These are phyloP conservation scores for Heloderma charlesbogerti DNA, from an alignment of 2,113 vertebrate species.

Conservation along the genomic window DNA sequence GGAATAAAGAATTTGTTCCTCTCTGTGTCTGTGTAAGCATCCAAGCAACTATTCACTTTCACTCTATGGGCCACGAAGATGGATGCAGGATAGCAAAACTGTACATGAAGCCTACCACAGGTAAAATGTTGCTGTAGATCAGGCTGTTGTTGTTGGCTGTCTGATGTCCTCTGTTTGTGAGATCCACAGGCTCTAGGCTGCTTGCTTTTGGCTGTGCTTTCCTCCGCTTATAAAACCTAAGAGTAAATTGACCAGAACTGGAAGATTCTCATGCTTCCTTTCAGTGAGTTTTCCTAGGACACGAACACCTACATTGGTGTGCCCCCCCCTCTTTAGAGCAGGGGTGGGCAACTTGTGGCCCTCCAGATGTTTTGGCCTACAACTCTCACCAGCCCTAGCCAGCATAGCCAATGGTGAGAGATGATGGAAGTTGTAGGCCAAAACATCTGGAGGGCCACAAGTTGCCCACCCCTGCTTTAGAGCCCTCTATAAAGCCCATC, in stretches of 20 bases:
- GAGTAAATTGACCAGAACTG: background rate
- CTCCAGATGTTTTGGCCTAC: too few relatives aligned
- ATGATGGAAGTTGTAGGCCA: too few relatives aligned
- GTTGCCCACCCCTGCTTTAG: too few relatives aligned
- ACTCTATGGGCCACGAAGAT: background rate
- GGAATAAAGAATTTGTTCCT: background rate
- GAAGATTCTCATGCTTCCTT: background rate
- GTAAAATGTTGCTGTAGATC: slow-evolving; percentile 19
- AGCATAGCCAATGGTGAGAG: too few relatives aligned
- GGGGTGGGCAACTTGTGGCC: too few relatives aligned
- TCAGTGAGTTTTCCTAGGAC: background rate
- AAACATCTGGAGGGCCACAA: too few relatives aligned
- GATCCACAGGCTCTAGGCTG: background rate
- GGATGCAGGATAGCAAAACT: background rate
- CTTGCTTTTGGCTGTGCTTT: background rate
- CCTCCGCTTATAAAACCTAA: slow-evolving; percentile 11
- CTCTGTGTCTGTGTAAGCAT: background rate
- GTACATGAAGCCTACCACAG: background rate
- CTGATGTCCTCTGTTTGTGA: background rate
- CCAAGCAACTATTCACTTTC: background rate
- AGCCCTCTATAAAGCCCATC: background rate
- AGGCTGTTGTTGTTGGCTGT: background rate
- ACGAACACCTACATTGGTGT: background rate
- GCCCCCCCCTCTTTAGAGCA: too few relatives aligned
- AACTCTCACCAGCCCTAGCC: too few relatives aligned